Conservation (phyloP, 2,888 invertebrate species). For the Meteorus colon region DNA sequence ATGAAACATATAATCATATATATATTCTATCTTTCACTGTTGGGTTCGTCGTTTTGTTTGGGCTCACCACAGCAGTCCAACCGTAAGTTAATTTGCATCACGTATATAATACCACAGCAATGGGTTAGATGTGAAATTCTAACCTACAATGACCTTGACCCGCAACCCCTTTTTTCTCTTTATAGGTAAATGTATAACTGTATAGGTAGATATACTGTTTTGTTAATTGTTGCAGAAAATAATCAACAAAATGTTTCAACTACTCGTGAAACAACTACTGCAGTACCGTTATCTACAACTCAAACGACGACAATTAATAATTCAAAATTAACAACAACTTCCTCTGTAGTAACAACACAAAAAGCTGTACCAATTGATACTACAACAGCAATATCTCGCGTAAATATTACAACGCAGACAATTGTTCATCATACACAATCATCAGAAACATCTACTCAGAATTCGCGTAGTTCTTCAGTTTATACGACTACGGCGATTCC, state of each 20-base stretch:
- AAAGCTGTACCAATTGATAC: conserved; percentile 38
- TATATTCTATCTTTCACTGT: background rate
- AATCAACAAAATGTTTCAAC: background rate
- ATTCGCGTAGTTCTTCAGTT: conserved; percentile 22
- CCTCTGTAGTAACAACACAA: conserved; percentile 46
- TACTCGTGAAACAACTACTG: conserved; percentile 36
- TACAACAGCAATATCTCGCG: conserved; percentile 45
- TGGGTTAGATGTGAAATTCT: background rate
- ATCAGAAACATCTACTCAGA: conserved; percentile 7
- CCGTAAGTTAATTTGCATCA: conserved; percentile 19
- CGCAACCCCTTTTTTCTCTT: background rate
- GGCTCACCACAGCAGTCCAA: background rate
- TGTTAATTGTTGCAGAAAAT: conserved; percentile 4
- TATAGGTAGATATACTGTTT: background rate
- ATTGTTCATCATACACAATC: background rate
- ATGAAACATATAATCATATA: background rate
- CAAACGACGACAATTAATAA: background rate
- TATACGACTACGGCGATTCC: conserved; percentile 47
- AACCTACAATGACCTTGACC: conserved; percentile 26
- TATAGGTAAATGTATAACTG: background rate
- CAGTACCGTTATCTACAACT: conserved; percentile 29
- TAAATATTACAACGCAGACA: background rate
- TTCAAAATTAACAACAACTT: conserved; percentile 19
- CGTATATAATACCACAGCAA: background rate
- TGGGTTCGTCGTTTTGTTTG: conserved; percentile 4